Percentiles rank a stretch among this genome's conserved stretches.
Conservation (phyloP, 2,113 vertebrate species). For the Holacanthus passer region DNA sequence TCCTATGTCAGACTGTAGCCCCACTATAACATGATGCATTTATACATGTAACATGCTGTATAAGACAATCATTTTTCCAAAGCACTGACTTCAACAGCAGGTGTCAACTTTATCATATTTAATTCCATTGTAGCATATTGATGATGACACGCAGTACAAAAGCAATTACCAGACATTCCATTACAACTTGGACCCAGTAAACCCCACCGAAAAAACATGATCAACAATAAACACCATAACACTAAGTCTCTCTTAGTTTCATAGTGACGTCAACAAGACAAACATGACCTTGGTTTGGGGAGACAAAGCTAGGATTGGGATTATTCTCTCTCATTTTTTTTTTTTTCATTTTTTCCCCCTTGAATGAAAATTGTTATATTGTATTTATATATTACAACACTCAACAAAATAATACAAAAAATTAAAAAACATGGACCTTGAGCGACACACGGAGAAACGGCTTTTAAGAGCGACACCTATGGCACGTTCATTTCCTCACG, state of each 20-base stretch:
- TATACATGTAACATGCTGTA: too few species aligned
- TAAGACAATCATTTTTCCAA: neutral
- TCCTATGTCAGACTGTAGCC: too few species aligned
- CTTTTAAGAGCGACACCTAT: constrained; percentile 44
- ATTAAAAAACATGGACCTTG: constrained; percentile 47
- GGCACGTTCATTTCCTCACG: constrained; percentile 56
- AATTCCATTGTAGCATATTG: constrained; percentile 89
- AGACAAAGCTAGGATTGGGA: constrained; percentile 52
- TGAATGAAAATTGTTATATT: constrained; percentile 70
- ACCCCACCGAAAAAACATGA: constrained; percentile 52
- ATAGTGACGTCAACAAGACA: constrained; percentile 44
- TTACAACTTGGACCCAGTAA: constrained; percentile 75
- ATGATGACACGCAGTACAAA: constrained; percentile 85
- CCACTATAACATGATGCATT: too few species aligned
- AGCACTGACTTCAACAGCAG: constrained; percentile 35
- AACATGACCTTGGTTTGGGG: constrained; percentile 8
- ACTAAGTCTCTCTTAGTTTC: constrained; percentile 40
- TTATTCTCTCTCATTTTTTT: constrained; percentile 25
- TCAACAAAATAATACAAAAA: constrained; percentile 45
- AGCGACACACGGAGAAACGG: constrained; percentile 34
- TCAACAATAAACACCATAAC: constrained; percentile 25
- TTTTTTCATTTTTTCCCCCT: constrained; percentile 14
- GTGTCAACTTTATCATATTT: constrained; percentile 82
- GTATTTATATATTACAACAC: constrained; percentile 74
- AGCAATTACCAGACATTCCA: constrained; percentile 76